Evolutionary conservation across 2,797 vertebrate genomes (phyloP).

Genomic region (Florisuga fusca): DNA sequence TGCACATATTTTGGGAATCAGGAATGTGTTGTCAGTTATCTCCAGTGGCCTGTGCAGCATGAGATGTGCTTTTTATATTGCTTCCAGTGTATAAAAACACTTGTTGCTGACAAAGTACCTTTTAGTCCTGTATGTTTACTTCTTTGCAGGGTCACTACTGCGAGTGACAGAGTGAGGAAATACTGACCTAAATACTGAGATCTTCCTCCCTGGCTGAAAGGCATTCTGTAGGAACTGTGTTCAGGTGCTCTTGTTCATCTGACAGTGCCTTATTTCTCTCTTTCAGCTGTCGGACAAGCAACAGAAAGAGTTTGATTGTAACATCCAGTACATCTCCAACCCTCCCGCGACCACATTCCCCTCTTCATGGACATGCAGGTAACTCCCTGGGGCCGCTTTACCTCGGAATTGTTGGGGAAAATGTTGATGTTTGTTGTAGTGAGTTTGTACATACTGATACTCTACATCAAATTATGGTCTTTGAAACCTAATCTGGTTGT

Average conservation of each 20-base stretch:
- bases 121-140: background rate
- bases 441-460: background rate
- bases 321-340: slow-evolving; percentile 96
- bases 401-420: background rate
- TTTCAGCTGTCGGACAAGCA: slow-evolving; percentile 94
- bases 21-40: background rate
- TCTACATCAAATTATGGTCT: background rate
- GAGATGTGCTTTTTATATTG: background rate
- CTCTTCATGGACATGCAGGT: slow-evolving; percentile 95
- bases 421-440: background rate
- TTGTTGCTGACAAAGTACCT: background rate
- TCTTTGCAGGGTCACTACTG: background rate
- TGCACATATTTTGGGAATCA: background rate
- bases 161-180: background rate
- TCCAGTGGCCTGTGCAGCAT: background rate
- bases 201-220: background rate
- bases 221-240: background rate
- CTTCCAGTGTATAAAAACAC: background rate
- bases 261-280: background rate
- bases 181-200: background rate
- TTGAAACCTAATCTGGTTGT: background rate
- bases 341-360: slow-evolving; percentile 93
- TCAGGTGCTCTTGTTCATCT: background rate
- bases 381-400: slow-evolving; percentile 26
- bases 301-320: slow-evolving; percentile 97